Conservation (phyloP, 2,797 vertebrate genomes). For the Petrocephalus sullivani region DNA sequence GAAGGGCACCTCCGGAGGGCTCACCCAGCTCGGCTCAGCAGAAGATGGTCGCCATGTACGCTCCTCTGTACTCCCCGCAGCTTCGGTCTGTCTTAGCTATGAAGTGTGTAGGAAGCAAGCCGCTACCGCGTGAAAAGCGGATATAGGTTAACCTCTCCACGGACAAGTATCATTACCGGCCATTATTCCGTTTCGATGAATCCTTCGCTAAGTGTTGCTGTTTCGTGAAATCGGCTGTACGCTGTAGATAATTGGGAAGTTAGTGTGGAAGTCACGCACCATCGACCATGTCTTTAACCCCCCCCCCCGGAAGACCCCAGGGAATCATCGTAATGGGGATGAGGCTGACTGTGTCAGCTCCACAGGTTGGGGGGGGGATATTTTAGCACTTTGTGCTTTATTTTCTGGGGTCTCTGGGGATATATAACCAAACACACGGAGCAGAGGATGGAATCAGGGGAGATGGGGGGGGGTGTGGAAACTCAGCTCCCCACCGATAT, state of each 20-base stretch:
- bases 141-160: slow-evolving; percentile 16
- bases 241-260: slow-evolving; percentile 56
- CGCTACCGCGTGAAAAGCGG: slow-evolving; percentile 33
- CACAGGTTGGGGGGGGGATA: background rate
- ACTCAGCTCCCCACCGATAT: background rate
- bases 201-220: slow-evolving; percentile 40
- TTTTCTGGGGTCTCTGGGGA: background rate
- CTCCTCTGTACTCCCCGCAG: slow-evolving; percentile 21
- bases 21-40: slow-evolving; percentile 26
- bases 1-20: background rate
- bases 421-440: background rate
- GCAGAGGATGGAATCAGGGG: slow-evolving; percentile 2
- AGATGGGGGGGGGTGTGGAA: background rate
- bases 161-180: slow-evolving; percentile 17
- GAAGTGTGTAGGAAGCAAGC: slow-evolving; percentile 35
- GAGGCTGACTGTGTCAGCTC: background rate
- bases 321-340: background rate
- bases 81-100: slow-evolving; percentile 52
- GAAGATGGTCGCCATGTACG: slow-evolving; percentile 20
- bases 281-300: slow-evolving; percentile 24
- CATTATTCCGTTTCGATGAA: background rate
- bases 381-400: slow-evolving; percentile 12
- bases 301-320: background rate
- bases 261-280: slow-evolving; percentile 54
- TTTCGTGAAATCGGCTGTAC: slow-evolving; percentile 60